A percentile compares a stretch with the other conserved stretches of the same genome.
Conservation (phyloP, 2,113 vertebrate genomes). For the Caloenas nicobarica region DNA sequence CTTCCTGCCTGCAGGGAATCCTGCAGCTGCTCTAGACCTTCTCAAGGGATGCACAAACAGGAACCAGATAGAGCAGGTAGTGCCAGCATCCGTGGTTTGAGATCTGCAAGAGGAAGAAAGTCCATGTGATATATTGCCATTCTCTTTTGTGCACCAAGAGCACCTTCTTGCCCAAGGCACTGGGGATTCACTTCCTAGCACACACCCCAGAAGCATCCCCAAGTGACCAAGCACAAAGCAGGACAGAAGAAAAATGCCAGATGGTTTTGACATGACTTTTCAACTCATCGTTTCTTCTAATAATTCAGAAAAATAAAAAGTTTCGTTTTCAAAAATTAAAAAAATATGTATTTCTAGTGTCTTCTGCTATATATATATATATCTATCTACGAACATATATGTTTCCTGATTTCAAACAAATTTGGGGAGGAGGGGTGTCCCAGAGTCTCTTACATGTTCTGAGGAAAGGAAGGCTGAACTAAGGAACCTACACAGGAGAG, state of each 20-base stretch:
- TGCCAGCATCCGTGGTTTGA: not conserved
- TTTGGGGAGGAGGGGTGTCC: not conserved
- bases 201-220: not conserved
- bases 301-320: not conserved
- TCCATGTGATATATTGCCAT: not conserved
- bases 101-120: not conserved
- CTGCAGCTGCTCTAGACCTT: not conserved
- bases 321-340: not conserved
- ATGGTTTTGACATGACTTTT: not conserved
- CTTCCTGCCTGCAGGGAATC: not conserved
- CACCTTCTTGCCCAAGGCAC: not conserved
- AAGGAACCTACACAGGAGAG: fast-evolving
- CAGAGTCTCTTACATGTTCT: not conserved
- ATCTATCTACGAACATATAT: fast-evolving
- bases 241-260: not conserved
- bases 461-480: not conserved
- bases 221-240: not conserved
- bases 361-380: not conserved
- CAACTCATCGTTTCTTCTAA: not conserved
- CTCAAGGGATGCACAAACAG: not conserved
- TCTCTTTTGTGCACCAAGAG: not conserved
- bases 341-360: not conserved
- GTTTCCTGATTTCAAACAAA: not conserved
- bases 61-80: not conserved
- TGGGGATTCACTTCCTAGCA: not conserved